Evolutionary conservation across 1,140 invertebrate genomes (phyloP).

Genomic region (Trinorchestia longiramus): DNA sequence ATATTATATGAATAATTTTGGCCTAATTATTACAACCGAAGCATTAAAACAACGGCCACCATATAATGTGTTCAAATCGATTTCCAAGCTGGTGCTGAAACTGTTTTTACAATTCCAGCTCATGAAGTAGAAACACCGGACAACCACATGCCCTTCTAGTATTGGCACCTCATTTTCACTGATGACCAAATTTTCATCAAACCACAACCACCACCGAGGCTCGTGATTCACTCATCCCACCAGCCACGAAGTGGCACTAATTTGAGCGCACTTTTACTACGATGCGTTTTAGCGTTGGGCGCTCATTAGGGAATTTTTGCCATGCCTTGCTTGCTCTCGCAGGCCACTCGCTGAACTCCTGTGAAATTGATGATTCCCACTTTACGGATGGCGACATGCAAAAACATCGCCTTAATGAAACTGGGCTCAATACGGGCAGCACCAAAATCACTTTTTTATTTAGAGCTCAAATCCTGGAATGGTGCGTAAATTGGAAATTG

Average conservation of each 20-base stretch:
- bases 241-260: slow-evolving; percentile 13
- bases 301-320: slow-evolving; percentile 32
- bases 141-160: not conserved
- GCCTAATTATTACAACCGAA: not conserved
- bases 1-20: not conserved
- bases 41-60: not conserved
- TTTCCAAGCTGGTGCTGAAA: not conserved
- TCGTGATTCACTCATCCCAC: not conserved
- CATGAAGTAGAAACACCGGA: not conserved
- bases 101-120: not conserved
- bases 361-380: slow-evolving; percentile 35
- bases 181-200: not conserved
- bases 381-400: not conserved
- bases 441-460: not conserved
- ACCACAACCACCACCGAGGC: not conserved
- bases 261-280: slow-evolving; percentile 10
- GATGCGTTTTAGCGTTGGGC: not conserved
- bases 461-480: not conserved
- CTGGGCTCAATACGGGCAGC: not conserved
- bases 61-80: not conserved
- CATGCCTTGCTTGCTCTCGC: slow-evolving; percentile 12
- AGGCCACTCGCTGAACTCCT: slow-evolving; percentile 1
- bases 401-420: slow-evolving; percentile 30
- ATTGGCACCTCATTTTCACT: not conserved
- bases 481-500: not conserved